Evolutionary conservation across 2,113 vertebrate genomes (phyloP).

Genomic region (Cyphomyrus discorhynchus): DNA sequence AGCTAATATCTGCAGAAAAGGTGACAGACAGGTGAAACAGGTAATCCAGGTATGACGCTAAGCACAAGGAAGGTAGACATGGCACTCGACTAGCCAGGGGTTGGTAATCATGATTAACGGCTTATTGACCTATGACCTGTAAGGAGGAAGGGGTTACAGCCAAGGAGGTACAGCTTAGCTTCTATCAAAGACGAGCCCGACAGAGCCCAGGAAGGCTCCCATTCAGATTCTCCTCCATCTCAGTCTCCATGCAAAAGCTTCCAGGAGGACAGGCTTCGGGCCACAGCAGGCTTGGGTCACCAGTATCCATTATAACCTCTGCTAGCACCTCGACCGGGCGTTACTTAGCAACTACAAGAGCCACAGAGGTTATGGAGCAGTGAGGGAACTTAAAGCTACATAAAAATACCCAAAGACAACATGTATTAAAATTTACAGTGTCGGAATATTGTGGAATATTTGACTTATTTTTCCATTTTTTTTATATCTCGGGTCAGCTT

Average conservation of each 20-base stretch:
- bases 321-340: background rate
- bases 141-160: constrained; percentile 57
- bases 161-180: constrained; percentile 24
- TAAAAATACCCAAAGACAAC: constrained; percentile 5
- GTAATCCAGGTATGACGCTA: background rate
- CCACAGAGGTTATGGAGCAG: background rate
- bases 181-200: constrained; percentile 40
- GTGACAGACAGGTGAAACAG: background rate
- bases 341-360: background rate
- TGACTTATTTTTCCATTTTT: background rate
- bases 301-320: background rate
- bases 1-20: background rate
- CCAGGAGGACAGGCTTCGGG: background rate
- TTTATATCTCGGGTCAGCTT: background rate
- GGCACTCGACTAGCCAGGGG: constrained; percentile 34
- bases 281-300: background rate
- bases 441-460: constrained; percentile 6
- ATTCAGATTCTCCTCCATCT: background rate
- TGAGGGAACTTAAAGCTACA: background rate
- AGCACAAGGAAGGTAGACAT: background rate
- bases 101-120: constrained; percentile 43
- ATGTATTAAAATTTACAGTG: background rate
- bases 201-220: constrained; percentile 47
- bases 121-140: constrained; percentile 58
- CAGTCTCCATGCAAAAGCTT: background rate